Evolutionary conservation across 2,797 vertebrate species (phyloP).

Genomic region (Cottoperca gobio): DNA sequence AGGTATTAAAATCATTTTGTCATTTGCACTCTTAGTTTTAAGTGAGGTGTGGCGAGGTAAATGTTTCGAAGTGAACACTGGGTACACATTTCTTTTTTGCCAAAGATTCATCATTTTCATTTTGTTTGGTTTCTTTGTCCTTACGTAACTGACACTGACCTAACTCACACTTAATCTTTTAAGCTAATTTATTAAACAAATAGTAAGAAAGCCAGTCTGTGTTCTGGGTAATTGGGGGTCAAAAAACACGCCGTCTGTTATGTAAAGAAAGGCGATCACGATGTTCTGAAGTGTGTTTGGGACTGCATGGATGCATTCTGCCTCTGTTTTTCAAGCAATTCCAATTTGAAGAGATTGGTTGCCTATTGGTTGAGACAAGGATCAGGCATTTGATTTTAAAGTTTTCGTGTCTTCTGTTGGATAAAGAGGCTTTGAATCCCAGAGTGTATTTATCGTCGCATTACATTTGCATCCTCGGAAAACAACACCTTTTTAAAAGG

Average conservation of each 20-base stretch:
- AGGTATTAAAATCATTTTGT: conserved; percentile 1
- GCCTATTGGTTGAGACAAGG: neutral
- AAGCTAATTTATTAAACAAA: conserved; percentile 3
- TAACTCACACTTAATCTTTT: conserved; percentile 11
- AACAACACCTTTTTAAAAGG: conserved; percentile 54
- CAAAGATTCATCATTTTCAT: neutral
- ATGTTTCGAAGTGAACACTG: neutral
- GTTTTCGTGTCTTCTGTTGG: conserved; percentile 14
- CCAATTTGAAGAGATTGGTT: neutral
- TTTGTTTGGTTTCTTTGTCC: conserved; percentile 30
- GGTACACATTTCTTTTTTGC: neutral
- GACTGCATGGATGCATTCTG: conserved; percentile 9
- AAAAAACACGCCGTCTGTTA: conserved; percentile 9
- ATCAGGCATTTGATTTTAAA: conserved; percentile 38
- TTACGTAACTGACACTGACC: conserved; percentile 10
- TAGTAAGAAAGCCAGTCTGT: neutral
- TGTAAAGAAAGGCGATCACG: conserved; percentile 7
- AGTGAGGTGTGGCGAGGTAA: neutral
- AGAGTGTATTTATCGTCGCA: conserved; percentile 14
- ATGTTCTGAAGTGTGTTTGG: conserved; percentile 14
- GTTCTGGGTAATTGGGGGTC: conserved; percentile 14
- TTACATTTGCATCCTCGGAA: conserved; percentile 27
- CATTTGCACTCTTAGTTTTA: neutral
- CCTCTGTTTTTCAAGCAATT: conserved; percentile 5
- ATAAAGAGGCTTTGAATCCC: conserved; percentile 31